Base-by-base conservation (phyloP, 2,888 invertebrate genomes). In the Oscheius sp. region DNA sequence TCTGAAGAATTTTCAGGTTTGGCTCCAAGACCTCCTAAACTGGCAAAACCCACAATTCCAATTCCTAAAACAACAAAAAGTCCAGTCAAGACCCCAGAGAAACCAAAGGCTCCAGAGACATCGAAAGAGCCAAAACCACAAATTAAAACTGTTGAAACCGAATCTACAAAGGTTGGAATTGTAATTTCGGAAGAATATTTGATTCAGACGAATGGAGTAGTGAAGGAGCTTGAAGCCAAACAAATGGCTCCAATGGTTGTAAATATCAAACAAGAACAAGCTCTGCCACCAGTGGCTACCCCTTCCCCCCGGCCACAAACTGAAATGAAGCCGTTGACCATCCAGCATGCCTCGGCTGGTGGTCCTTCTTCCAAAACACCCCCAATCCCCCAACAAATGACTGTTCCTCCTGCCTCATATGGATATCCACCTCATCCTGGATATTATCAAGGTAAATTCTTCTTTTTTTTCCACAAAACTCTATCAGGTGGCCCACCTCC, bases 401-500 rank as follows among this genome's bases (percentile, higher is more conserved):
- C 15, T 20, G 17, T 17, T 6, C 31, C 48, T 12, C 33, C 31
- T 20, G 48, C 29, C 25, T 10, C 48, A 1, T 48, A 27, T 31
- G 64, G 29, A 25, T 65, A 50, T 33, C 50, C 64, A 3, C 64
- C 64, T 23, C 64, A 48, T 50, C 39, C 39, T 23, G 37, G 25
- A 17, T 68, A 68, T 29, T 68, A 68, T 33, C 68, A 68, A 61
- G 68, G 68, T 58, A 29, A 3, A 1, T n/a, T n/a, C n/a, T n/a
- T n/a, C n/a, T n/a, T n/a, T n/a, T n/a, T n/a, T n/a, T n/a, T n/a
- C n/a, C n/a, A n/a, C n/a, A n/a, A n/a, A n/a, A n/a, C n/a, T n/a
- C n/a, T n/a, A n/a, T 34, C 52, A 31, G 39, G 37, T 33, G 52
- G 23, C 20, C 65, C 33, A 57, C 39, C 52, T 17, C 50, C 50